A percentile compares a stretch with the other conserved stretches of the same genome.
phyloP scores from a whole-genome alignment of 1,140 invertebrate species.

The Aphis craccivora region DNA sequence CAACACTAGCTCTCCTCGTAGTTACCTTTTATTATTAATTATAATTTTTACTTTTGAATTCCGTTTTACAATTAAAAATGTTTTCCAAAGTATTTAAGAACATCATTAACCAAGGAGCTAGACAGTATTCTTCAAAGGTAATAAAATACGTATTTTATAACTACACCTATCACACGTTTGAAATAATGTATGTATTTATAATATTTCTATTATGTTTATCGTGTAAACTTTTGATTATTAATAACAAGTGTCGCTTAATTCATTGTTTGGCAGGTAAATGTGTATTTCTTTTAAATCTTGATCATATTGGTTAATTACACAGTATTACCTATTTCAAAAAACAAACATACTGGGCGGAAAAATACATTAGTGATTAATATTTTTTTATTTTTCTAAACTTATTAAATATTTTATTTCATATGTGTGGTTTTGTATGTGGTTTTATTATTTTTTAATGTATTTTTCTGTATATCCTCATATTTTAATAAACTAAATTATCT shows the following conservation, averaged over 20 bases:
- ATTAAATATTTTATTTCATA: background rate
- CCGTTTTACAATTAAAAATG: background rate
- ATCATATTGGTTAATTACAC: background rate
- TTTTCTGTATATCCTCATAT: background rate
- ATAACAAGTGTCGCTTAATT: no score
- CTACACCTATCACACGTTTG: background rate
- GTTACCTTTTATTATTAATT: background rate
- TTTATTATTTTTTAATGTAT: background rate
- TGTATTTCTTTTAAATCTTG: background rate
- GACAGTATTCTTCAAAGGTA: conserved; percentile 54
- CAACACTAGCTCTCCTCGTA: background rate
- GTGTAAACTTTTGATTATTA: background rate
- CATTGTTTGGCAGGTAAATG: background rate
- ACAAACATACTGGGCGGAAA: background rate
- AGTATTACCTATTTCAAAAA: background rate
- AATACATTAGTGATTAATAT: background rate
- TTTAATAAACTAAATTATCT: background rate
- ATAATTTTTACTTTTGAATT: background rate
- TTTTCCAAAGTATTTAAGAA: conserved; percentile 49
- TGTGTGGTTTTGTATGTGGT: background rate
- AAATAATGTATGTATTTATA: background rate
- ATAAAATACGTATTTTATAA: background rate
- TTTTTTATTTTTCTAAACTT: background rate
- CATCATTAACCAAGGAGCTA: conserved; percentile 17
- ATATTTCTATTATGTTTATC: background rate